Evolutionary conservation across 2,888 invertebrate genomes (phyloP).

Genomic region (Dusona sp.): DNA sequence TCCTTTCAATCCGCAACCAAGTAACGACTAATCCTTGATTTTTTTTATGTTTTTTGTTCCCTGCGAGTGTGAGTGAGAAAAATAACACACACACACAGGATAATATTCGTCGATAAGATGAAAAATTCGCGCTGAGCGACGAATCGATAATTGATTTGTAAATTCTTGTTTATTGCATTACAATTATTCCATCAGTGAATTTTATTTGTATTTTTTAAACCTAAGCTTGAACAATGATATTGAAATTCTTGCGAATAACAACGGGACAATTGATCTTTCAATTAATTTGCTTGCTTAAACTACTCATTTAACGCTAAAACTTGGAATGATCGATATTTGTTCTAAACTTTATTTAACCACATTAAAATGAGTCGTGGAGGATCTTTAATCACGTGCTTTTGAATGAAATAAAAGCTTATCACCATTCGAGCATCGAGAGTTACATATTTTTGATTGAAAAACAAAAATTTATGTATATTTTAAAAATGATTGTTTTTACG

Average conservation of each 20-base stretch:
- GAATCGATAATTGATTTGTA: background rate
- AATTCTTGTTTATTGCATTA: background rate
- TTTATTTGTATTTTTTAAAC: background rate
- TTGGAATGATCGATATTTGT: constrained; percentile 12
- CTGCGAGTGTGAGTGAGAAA: constrained; percentile 16
- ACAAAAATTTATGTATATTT: background rate
- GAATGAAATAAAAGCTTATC: background rate
- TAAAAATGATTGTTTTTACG: constrained; percentile 53
- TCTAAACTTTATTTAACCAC: constrained; percentile 1
- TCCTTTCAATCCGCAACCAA: constrained; percentile 64
- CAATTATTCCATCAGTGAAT: background rate
- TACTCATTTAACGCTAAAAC: background rate
- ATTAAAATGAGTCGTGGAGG: background rate
- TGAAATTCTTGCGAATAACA: background rate
- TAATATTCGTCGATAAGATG: background rate
- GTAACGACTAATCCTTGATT: constrained; percentile 63
- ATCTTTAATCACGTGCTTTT: background rate
- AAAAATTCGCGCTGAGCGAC: background rate
- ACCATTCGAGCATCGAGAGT: background rate
- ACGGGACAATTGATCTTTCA: background rate
- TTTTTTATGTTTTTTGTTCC: background rate
- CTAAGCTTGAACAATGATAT: background rate
- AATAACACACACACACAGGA: constrained; percentile 17
- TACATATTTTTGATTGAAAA: background rate
- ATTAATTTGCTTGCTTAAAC: constrained; percentile 2